Percentiles rank a stretch among this genome's conserved stretches.
Evolutionary conservation across 2,888 invertebrate genomes (phyloP).

Genomic region (Drosophila quinaria): DNA sequence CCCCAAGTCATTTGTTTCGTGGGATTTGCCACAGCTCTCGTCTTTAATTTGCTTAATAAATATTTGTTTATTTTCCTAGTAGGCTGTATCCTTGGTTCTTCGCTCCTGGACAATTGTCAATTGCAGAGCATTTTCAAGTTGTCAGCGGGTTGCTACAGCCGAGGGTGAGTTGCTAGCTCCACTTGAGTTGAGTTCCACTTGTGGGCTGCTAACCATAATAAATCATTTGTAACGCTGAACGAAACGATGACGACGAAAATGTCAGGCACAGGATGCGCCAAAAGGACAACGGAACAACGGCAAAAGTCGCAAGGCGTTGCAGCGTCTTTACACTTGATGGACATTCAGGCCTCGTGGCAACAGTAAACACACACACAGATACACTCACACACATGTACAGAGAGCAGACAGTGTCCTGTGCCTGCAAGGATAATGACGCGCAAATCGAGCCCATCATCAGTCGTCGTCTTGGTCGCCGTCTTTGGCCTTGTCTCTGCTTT

Average conservation of each 20-base stretch:
- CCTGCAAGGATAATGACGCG: slow-evolving; percentile 76
- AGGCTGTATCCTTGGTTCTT: slow-evolving; percentile 19
- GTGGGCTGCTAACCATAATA: slow-evolving; percentile 60
- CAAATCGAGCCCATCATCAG: slow-evolving; percentile 74
- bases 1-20: slow-evolving; percentile 74
- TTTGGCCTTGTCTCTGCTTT: slow-evolving; percentile 61
- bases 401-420: slow-evolving; percentile 28
- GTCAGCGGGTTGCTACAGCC: slow-evolving; percentile 19
- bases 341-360: slow-evolving; percentile 69
- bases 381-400: slow-evolving; percentile 6
- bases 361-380: slow-evolving; percentile 21
- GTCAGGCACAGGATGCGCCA: slow-evolving; percentile 69
- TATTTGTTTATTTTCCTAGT: slow-evolving; percentile 64
- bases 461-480: slow-evolving; percentile 19
- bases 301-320: slow-evolving; percentile 53
- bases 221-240: slow-evolving; percentile 67
- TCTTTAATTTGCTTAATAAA: slow-evolving; percentile 79
- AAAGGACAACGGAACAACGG: slow-evolving; percentile 44
- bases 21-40: slow-evolving; percentile 72
- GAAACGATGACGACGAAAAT: slow-evolving; percentile 75
- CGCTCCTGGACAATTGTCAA: slow-evolving; percentile 69
- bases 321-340: slow-evolving; percentile 67
- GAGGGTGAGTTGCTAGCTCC: slow-evolving; percentile 27
- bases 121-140: slow-evolving; percentile 66
- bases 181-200: slow-evolving; percentile 66